Evolutionary conservation across 2,113 vertebrate genomes (phyloP), one percentile per base, ranked within the genome.

Genomic region (Archocentrus centrarchus): DNA sequence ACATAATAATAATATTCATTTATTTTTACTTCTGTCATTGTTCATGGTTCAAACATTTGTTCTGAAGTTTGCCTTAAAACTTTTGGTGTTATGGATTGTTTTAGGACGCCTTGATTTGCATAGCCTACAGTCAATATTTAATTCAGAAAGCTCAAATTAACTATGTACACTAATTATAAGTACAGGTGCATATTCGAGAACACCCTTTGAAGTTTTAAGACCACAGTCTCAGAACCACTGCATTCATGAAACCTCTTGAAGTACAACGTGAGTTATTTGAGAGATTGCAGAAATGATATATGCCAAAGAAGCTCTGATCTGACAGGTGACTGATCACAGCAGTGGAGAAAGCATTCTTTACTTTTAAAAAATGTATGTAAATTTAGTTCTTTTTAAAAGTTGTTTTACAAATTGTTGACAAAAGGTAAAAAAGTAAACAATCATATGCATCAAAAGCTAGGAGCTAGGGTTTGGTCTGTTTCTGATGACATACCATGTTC

Each of bases 141-240:
- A 77, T 73, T 73, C 37, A 58, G 30, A 70, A 60, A 64, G 60
- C 60, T 68, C 55, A 85, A 41, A 60, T 70, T 32, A 87, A 30
- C 32, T 14, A 37, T n/a, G 8, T 77, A 83, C 83, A 77, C 44
- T 62, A 84, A 87, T 90, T 14, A 57, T 22, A 77, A 39, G 53
- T 63, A 63, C 66, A 75, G 77, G 57, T 78, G 59, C 44, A 82
- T 41, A 44, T 53, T 58, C 35, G 10, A 82, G 30, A 44, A 73
- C 44, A 62, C 55, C 4, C 62, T 90, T 86, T 92, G 84, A 90
- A 79, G 84, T 86, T 80, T 77, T 6, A 44, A n/a, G 11, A 27
- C 11, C 41, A 22, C 18, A 20, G 22, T 50, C 37, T 50, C 58
- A 59, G 7, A 37, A 24, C 11, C 8, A 75, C 24, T 20, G 59